Evolutionary conservation across 2,797 vertebrate genomes (phyloP).

Genomic region (Hozukius guyotensis): DNA sequence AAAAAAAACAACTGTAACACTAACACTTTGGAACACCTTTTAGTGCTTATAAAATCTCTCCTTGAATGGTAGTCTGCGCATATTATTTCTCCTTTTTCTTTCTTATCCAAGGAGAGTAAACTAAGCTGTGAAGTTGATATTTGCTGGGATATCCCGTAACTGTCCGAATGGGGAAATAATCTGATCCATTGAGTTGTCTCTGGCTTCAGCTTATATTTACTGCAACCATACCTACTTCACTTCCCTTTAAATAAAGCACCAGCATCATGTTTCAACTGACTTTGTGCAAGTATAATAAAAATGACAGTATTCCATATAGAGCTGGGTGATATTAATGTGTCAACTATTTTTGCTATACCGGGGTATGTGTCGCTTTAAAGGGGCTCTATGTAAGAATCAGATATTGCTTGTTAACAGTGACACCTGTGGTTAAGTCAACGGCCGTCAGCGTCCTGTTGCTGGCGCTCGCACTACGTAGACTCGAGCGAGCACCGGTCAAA

Average conservation of each 20-base stretch:
- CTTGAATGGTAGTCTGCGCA: constrained; percentile 32
- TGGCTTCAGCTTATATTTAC: constrained; percentile 69
- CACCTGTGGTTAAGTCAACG: too few relatives aligned
- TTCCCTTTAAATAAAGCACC: constrained; percentile 85
- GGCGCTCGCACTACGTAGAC: too few relatives aligned
- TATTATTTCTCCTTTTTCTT: constrained; percentile 9
- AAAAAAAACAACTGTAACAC: constrained; percentile 54
- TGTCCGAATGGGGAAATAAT: constrained; percentile 46
- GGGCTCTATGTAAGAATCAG: too few relatives aligned
- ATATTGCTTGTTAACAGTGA: too few relatives aligned
- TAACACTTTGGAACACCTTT: constrained; percentile 61
- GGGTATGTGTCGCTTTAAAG: background rate
- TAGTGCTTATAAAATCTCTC: constrained; percentile 59
- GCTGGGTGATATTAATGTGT: background rate
- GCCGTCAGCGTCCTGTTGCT: too few relatives aligned
- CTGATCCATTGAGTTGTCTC: constrained; percentile 51
- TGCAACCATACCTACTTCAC: constrained; percentile 78
- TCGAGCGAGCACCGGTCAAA: too few relatives aligned
- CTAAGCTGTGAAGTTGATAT: constrained; percentile 70
- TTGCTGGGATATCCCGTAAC: constrained; percentile 52
- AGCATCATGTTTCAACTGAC: constrained; percentile 75
- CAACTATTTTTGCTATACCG: background rate
- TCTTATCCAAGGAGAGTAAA: constrained; percentile 38
- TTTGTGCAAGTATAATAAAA: constrained; percentile 38
- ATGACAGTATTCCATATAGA: background rate